A percentile compares a stretch with the other conserved stretches of the same genome.
Conservation (phyloP, 1,140 invertebrate species). For the Teleogryllus occipitalis region DNA sequence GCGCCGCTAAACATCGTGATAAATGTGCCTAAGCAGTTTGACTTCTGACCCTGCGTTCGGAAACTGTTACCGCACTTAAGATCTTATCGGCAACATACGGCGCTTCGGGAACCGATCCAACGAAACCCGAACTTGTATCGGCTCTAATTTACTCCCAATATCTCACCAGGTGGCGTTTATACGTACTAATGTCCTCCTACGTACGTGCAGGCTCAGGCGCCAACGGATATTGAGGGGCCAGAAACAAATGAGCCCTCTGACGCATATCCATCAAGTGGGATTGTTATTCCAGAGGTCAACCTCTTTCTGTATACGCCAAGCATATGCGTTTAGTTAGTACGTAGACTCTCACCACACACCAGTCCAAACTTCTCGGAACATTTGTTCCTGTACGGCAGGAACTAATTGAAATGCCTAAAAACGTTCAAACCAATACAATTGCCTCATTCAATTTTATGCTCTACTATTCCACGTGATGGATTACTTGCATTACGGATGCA, state of each 20-base stretch:
- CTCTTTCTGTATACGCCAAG: background rate
- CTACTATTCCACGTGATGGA: background rate
- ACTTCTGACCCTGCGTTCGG: background rate
- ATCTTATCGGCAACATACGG: background rate
- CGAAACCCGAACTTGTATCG: background rate
- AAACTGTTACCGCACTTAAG: background rate
- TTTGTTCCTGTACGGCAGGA: background rate
- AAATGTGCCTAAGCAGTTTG: slow-evolving; percentile 4
- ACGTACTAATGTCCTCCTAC: background rate
- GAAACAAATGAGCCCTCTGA: background rate
- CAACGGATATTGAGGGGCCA: background rate
- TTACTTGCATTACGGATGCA: background rate
- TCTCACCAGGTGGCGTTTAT: background rate
- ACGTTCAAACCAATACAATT: background rate
- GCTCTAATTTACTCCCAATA: background rate
- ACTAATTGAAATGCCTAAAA: background rate
- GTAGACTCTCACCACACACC: no score
- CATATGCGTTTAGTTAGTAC: no score
- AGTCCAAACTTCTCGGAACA: background rate
- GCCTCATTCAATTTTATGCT: background rate
- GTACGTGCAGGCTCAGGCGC: background rate
- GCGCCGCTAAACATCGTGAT: background rate
- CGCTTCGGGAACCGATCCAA: background rate
- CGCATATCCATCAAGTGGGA: background rate
- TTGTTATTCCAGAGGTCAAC: background rate